These are phyloP conservation scores for Actinernus sp. DNA, from an alignment of 92 coral and sea anemone species.

Conservation along the genomic window DNA sequence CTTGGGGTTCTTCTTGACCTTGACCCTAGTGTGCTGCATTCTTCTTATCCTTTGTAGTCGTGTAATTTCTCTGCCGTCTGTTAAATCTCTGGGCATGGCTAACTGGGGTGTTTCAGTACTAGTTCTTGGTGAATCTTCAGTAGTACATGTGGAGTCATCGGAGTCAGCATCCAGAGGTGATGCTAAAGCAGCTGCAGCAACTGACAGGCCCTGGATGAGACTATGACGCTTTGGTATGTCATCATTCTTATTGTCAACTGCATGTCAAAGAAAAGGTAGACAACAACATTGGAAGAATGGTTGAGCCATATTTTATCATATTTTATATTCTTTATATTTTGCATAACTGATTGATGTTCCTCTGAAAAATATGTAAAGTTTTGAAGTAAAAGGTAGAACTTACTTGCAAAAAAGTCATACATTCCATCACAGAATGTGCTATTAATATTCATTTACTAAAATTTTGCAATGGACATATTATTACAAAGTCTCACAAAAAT, in stretches of 20 bases:
- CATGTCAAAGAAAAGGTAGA: not conserved
- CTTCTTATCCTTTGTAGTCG: constrained; percentile 53
- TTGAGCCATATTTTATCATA: no score
- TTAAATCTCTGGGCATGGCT: constrained; percentile 23
- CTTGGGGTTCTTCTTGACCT: constrained; percentile 34
- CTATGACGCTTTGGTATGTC: constrained; percentile 59
- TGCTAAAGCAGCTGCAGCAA: constrained; percentile 79
- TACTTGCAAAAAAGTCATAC: no score
- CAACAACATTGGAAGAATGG: not conserved
- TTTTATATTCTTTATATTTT: no score
- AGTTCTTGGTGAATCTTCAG: constrained; percentile 39
- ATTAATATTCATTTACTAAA: no score
- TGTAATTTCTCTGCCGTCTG: constrained; percentile 43
- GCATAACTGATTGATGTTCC: no score
- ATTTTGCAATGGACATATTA: no score
- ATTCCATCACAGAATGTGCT: no score
- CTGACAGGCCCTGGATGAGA: constrained; percentile 76
- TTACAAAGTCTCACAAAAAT: no score
- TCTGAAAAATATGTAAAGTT: no score
- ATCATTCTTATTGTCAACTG: constrained; percentile 41
- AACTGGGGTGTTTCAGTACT: constrained; percentile 14
- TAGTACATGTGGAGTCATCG: constrained; percentile 68
- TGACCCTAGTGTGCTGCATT: constrained; percentile 36
- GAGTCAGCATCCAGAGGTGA: constrained; percentile 58
- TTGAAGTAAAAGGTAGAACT: no score